A percentile compares a stretch with the other conserved stretches of the same genome.
Conservation (phyloP, 2,888 invertebrate species). For the Sisyra nigra region DNA sequence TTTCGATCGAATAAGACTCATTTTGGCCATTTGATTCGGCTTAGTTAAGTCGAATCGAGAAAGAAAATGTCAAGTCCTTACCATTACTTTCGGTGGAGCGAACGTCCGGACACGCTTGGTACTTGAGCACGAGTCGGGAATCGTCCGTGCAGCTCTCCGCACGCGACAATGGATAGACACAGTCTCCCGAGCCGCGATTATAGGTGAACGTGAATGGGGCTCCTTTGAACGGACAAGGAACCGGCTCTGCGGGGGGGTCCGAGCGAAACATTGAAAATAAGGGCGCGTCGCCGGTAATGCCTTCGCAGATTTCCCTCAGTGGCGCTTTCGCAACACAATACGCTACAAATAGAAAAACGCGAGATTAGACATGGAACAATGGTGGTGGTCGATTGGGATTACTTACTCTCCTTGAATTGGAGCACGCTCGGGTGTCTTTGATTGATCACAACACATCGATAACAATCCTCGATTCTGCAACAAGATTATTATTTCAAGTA, state of each 20-base stretch:
- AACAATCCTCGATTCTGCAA: constrained; percentile 52
- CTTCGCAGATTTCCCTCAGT: constrained; percentile 44
- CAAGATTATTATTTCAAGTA: neutral
- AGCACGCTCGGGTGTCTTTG: constrained; percentile 60
- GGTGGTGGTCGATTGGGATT: constrained; percentile 6
- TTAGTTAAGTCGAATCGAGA: neutral
- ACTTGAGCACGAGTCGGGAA: constrained; percentile 59
- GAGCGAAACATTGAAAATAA: constrained; percentile 62
- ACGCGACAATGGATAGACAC: constrained; percentile 55
- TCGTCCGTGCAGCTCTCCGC: constrained; percentile 76
- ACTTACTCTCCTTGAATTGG: constrained; percentile 74
- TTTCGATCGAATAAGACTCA: too few relatives aligned
- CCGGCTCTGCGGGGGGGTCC: constrained; percentile 48
- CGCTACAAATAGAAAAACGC: constrained; percentile 27
- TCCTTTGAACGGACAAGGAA: constrained; percentile 64
- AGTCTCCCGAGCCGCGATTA: constrained; percentile 57
- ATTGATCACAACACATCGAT: constrained; percentile 59
- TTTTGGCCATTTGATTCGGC: too few relatives aligned
- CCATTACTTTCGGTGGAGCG: constrained; percentile 61
- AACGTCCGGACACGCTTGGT: constrained; percentile 71
- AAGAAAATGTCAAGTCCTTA: constrained; percentile 20
- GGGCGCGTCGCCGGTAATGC: constrained; percentile 54
- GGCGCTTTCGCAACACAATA: constrained; percentile 41
- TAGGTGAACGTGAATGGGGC: constrained; percentile 73
- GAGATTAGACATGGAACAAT: too few relatives aligned